These are phyloP conservation scores for Conops quadrifasciatus DNA, from an alignment of 2,888 invertebrate species.

Conservation along the genomic window DNA sequence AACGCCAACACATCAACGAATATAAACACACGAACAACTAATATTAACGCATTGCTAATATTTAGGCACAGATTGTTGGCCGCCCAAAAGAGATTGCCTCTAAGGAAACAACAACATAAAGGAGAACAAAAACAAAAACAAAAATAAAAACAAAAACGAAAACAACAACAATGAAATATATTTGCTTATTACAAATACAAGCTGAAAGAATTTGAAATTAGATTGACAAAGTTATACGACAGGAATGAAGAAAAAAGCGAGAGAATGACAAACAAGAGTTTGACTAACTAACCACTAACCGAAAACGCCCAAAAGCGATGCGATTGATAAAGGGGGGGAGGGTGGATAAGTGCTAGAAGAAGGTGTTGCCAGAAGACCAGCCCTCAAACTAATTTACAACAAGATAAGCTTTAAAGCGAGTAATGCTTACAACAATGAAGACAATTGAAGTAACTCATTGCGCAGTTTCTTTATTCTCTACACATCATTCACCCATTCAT, in stretches of 20 bases:
- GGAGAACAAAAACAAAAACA: no score
- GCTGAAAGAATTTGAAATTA: no score
- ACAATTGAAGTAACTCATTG: not conserved
- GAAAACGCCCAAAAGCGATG: not conserved
- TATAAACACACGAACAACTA: constrained; percentile 24
- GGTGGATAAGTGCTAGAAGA: not conserved
- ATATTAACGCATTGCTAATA: constrained; percentile 10
- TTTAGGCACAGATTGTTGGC: constrained; percentile 15
- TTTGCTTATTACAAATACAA: not conserved
- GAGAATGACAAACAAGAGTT: not conserved
- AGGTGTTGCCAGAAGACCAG: constrained; percentile 1
- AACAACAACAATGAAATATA: no score
- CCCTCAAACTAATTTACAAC: not conserved
- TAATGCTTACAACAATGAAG: not conserved
- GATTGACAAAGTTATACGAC: not conserved
- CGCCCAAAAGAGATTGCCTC: constrained; percentile 23
- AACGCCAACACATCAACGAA: no score
- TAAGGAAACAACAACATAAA: constrained; percentile 29
- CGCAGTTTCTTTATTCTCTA: no score
- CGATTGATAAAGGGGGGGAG: not conserved
- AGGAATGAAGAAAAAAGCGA: no score
- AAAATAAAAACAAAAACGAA: no score
- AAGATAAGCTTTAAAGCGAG: not conserved
- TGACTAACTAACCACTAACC: constrained; percentile 8
- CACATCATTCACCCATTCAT: no score